Percentiles rank a stretch among this genome's conserved stretches.
These are phyloP conservation scores for Dasysyrphus tricinctus DNA, from an alignment of 2,888 invertebrate genomes.

Conservation along the genomic window DNA sequence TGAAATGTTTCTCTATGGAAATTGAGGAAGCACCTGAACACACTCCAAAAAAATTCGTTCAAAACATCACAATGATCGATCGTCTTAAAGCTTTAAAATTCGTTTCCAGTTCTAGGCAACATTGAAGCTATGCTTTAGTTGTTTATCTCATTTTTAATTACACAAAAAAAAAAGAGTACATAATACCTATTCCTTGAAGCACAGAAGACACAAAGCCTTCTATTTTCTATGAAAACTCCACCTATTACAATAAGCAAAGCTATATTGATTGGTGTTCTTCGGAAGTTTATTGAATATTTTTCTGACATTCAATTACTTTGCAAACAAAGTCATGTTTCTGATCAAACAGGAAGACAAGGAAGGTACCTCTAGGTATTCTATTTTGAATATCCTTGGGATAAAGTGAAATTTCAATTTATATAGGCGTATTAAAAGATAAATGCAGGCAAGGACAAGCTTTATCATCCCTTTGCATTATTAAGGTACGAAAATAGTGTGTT, in stretches of 20 bases:
- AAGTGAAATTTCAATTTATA: constrained; percentile 45
- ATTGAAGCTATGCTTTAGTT: too few species aligned
- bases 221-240: background rate
- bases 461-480: constrained; percentile 14
- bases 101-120: too few species aligned
- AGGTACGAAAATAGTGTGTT: background rate
- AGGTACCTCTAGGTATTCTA: background rate
- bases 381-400: constrained; percentile 1
- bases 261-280: constrained; percentile 4
- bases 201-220: background rate
- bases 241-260: constrained; percentile 2
- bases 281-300: constrained; percentile 38
- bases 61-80: too few species aligned
- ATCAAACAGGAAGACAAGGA: background rate
- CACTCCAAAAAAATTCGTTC: too few species aligned
- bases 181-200: background rate
- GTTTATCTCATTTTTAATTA: too few species aligned
- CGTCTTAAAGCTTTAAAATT: too few species aligned
- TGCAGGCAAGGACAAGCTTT: constrained; percentile 5
- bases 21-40: too few species aligned
- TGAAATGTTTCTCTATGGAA: too few species aligned
- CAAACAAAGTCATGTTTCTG: constrained; percentile 14
- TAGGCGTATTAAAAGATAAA: constrained; percentile 1
- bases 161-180: too few species aligned
- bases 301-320: constrained; percentile 33